A percentile compares a stretch with the other conserved stretches of the same genome.
Evolutionary conservation across 2,113 vertebrate species (phyloP).

Genomic region (Rattus rattus): DNA sequence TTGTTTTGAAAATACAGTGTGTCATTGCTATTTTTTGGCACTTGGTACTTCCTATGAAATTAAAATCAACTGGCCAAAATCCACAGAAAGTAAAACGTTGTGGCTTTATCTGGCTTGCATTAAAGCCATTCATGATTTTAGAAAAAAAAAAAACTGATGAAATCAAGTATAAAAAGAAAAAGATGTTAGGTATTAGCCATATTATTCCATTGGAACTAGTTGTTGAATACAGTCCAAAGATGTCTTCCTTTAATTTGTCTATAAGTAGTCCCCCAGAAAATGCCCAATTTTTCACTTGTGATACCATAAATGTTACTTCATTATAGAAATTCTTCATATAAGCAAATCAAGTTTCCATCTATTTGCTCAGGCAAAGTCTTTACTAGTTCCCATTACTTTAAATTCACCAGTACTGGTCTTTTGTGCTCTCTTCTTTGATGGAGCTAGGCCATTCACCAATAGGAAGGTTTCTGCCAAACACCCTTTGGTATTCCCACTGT

Average conservation of each 20-base stretch:
- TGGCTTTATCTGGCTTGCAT: background rate
- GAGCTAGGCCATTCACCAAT: background rate
- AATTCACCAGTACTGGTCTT: background rate
- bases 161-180: slow-evolving; percentile 1
- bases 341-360: slow-evolving; percentile 32
- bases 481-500: background rate
- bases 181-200: background rate
- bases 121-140: background rate
- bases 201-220: background rate
- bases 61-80: background rate
- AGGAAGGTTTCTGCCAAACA: background rate
- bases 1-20: background rate
- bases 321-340: background rate
- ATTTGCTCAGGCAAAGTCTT: slow-evolving; percentile 42
- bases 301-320: slow-evolving; percentile 46
- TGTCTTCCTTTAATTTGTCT: slow-evolving; percentile 54
- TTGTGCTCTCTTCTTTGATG: background rate
- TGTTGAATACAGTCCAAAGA: background rate
- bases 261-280: slow-evolving; percentile 3
- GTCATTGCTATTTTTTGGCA: background rate
- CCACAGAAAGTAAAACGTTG: background rate
- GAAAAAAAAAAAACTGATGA: background rate
- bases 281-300: slow-evolving; percentile 1
- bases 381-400: slow-evolving; percentile 11
- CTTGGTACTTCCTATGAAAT: background rate